phyloP scores from a whole-genome alignment of 2,113 vertebrate genomes.

The Pseudonaja textilis region DNA sequence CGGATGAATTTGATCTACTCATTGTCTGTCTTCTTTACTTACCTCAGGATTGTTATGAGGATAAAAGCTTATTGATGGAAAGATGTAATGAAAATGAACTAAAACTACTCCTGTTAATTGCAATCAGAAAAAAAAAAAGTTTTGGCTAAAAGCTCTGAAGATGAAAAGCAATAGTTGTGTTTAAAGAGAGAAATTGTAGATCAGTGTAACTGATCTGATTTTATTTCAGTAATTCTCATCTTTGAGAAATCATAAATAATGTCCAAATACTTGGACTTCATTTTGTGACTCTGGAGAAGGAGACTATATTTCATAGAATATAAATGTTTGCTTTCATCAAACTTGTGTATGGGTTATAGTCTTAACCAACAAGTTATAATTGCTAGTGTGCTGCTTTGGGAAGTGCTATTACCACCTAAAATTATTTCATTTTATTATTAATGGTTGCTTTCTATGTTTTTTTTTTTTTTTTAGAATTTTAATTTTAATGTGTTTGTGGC shows the following conservation, averaged over 20 bases:
- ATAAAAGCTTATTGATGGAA: not conserved
- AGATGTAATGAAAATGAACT: not conserved
- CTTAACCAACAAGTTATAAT: not conserved
- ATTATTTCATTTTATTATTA: not conserved
- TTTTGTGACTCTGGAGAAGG: not conserved
- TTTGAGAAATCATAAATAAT: not conserved
- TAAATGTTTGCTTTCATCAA: not conserved
- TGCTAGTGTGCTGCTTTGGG: not conserved
- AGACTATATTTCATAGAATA: not conserved
- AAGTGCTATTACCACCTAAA: not conserved
- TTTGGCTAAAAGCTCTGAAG: not conserved
- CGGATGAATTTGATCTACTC: not conserved
- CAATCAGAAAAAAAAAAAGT: not conserved
- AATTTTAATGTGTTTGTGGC: not conserved
- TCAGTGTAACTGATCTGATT: not conserved
- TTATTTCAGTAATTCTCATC: not conserved
- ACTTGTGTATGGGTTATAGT: not conserved
- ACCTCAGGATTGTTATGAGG: not conserved
- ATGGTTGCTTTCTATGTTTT: not conserved
- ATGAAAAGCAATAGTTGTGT: not conserved
- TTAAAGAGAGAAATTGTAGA: not conserved
- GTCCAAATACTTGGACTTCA: not conserved
- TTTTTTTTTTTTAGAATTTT: not conserved
- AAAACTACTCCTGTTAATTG: not conserved
- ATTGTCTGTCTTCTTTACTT: not conserved